A percentile compares a stretch with the other conserved stretches of the same genome.
phyloP scores from a whole-genome alignment of 2,797 vertebrate genomes.

The Caiman crocodilus region DNA sequence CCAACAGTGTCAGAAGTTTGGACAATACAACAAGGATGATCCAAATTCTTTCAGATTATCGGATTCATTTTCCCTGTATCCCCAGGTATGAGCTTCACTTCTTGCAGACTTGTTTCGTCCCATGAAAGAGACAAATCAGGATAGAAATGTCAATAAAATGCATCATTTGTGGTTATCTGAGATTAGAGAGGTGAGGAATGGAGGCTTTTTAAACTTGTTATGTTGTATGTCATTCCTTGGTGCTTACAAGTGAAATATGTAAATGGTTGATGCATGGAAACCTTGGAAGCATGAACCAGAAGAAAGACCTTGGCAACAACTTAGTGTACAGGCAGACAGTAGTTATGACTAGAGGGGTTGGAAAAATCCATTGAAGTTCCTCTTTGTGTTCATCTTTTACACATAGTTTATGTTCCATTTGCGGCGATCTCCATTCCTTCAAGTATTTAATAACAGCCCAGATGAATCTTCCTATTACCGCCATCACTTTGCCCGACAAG shows the following conservation, averaged over 20 bases:
- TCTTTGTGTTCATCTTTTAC: slow-evolving; percentile 4
- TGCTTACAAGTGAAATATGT: not conserved
- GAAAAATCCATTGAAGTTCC: not conserved
- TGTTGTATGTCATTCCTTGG: not conserved
- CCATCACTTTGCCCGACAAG: slow-evolving; percentile 95
- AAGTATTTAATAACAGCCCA: slow-evolving; percentile 98
- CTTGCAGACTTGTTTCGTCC: not conserved
- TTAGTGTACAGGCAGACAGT: not conserved
- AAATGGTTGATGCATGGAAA: not conserved
- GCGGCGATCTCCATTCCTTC: slow-evolving; percentile 95
- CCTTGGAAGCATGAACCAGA: not conserved
- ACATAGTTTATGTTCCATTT: slow-evolving; percentile 98
- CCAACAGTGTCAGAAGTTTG: slow-evolving; percentile 97
- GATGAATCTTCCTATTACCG: slow-evolving; percentile 97
- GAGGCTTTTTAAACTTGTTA: not conserved
- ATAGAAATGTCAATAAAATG: not conserved
- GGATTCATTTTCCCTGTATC: slow-evolving; percentile 96
- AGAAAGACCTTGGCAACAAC: not conserved
- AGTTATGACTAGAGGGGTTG: not conserved
- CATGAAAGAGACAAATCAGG: rapidly evolving
- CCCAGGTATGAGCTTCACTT: slow-evolving; percentile 87
- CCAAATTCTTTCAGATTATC: slow-evolving; percentile 94
- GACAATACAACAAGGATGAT: slow-evolving; percentile 98
- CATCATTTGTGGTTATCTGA: not conserved
- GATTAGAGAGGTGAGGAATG: not conserved